Evolutionary conservation across 1,140 invertebrate species (phyloP), one percentile per base, ranked within the genome.

Genomic region (Metopolophium dirhodum): DNA sequence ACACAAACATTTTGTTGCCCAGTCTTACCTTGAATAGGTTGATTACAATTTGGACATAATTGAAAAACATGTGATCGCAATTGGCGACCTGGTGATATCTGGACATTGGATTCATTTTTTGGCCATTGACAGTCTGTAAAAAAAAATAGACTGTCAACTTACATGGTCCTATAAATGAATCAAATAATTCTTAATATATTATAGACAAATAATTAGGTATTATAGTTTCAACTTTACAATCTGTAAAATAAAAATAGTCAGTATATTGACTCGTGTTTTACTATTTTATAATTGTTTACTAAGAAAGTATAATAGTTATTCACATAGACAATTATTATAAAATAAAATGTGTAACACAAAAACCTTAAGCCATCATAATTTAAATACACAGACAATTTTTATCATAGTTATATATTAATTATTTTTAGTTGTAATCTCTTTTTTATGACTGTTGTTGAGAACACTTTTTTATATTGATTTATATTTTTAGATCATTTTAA

Each of bases 31-130:
- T 91, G 85, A 88, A 93, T 77, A 26, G 93, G 93, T 93, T 92
- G 85, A 92, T 94, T 86, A 93, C 94, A 94, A 30, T 83, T 68
- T 30, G 85, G 37, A 61, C 94, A 94, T 57, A 92, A 61, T 90
- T 90, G 89, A 87, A 91, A 49, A 51, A 82, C 77, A 51, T 91
- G 94, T 41, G 94, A 94, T 45, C 94, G 94, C 49, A 94, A 57
- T 82, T 94, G 89, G 11, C 94, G 92, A 49, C 93, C 94, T 91
- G 77, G 82, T 51, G 61, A 94, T 85, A 68, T 86, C n/a, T 90
- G 54, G n/a, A 89, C 22, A 82, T 93, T 47, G 51, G 86, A 22
- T 88, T 87, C 90, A 77, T 77, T 37, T 85, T 87, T 92, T 87
- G 91, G 86, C 82, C 91, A 94, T 68, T 93, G 41, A 92, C 35